Evolutionary conservation across 1,140 invertebrate species (phyloP), one percentile per base, ranked within the genome.

Genomic region (Megalonaias nervosa): DNA sequence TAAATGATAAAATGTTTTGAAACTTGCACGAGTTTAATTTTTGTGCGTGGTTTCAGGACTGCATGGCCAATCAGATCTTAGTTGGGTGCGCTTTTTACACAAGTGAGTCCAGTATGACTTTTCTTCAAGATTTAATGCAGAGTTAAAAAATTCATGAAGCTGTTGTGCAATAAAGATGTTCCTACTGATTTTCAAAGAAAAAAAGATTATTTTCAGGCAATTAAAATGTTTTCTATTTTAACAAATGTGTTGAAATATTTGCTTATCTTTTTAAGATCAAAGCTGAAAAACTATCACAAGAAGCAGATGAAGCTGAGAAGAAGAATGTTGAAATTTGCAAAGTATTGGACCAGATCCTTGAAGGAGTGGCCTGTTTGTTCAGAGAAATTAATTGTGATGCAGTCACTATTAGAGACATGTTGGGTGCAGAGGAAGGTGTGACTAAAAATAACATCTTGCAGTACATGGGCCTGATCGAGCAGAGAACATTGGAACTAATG

Each of bases 401-500:
- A 12, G 71, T 76, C 38, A 68, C 81, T 16, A 88, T 89, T 59
- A 76, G 77, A 26, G 84, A 87, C 21, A 85, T 89, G 83, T 65
- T 89, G 12, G 86, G 85, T 0, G 77, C 80, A 48, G 82, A 84
- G 15, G 78, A 86, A n/a, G 84, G 82, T 16, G 81, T 89, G 38
- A 86, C 84, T 11, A 83, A 88, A 48, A 85, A 85, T 19, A 89
- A 88, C 65, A 86, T 89, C 58, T 71, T 87, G 17, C 81, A 82
- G 57, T 88, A 88, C 74, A 84, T 89, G 81, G 88, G 89, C 15
- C 70, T 88, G 9, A 89, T 89, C 31, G 89, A 89, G 69, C 83
- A 86, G 61, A 75, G 81, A 26, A 88, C 86, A 13, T 87, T 86
- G 82, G 87, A 88, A 69, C 74, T 88, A 15, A 67, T 90, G 26